These are phyloP conservation scores for Selene dorsalis DNA, from an alignment of 2,797 vertebrate genomes.

Conservation along the genomic window DNA sequence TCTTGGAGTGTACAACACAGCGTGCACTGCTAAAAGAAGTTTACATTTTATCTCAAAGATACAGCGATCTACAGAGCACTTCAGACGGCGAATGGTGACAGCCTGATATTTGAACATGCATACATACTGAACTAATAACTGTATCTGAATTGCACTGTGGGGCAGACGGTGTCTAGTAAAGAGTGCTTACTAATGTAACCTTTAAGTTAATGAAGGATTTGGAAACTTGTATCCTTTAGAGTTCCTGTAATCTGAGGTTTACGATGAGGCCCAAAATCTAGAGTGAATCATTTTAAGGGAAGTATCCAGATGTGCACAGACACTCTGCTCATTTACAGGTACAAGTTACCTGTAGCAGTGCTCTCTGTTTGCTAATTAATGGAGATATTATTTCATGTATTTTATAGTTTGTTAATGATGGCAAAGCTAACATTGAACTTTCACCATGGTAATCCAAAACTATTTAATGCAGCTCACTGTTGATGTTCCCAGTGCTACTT, in stretches of 20 bases:
- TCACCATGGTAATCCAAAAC: neutral
- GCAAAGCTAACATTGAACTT: neutral
- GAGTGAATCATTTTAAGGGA: conserved; percentile 37
- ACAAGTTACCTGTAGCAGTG: neutral
- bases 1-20: conserved; percentile 1
- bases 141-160: conserved; percentile 22
- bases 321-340: conserved; percentile 14
- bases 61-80: neutral
- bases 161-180: conserved; percentile 37
- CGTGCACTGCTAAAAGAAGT: conserved; percentile 9
- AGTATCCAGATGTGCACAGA: conserved; percentile 47
- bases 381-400: neutral
- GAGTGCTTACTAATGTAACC: conserved; percentile 57
- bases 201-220: conserved; percentile 54
- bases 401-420: neutral
- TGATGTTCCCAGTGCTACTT: neutral
- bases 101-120: conserved; percentile 13
- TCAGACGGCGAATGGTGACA: neutral
- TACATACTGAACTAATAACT: conserved; percentile 43
- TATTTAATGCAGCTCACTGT: neutral
- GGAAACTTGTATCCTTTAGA: conserved; percentile 50
- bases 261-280: conserved; percentile 54
- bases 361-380: neutral
- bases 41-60: neutral
- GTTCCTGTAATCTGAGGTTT: conserved; percentile 59